Evolutionary conservation across 2,888 invertebrate genomes (phyloP).

Genomic region (Mellilla xanthometata): DNA sequence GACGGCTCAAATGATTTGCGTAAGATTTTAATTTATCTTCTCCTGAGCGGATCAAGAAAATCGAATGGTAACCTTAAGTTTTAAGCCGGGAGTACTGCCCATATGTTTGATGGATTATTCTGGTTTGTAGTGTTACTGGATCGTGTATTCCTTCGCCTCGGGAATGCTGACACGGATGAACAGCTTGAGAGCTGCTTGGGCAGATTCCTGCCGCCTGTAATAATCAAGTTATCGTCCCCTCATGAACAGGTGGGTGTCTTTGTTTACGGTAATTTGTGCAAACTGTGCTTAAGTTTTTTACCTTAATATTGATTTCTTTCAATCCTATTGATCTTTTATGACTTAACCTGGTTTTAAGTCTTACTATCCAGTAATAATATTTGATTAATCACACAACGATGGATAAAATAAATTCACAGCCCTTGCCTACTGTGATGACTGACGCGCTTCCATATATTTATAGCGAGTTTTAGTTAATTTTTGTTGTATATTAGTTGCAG

Average conservation of each 20-base stretch:
- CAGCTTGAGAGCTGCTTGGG: conserved; percentile 91
- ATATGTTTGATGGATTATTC: conserved; percentile 17
- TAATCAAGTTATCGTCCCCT: conserved; percentile 94
- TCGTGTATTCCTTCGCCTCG: conserved; percentile 93
- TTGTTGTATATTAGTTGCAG: too few relatives aligned
- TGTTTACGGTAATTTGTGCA: background rate
- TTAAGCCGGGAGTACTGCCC: conserved; percentile 21
- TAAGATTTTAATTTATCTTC: conserved; percentile 42
- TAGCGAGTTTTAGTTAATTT: too few relatives aligned
- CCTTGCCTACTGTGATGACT: too few relatives aligned
- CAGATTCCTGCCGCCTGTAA: conserved; percentile 92
- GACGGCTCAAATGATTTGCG: conserved; percentile 72
- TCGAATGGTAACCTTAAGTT: conserved; percentile 27
- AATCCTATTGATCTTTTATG: too few relatives aligned
- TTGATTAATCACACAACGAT: too few relatives aligned
- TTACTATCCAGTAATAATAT: too few relatives aligned
- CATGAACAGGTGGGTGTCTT: conserved; percentile 87
- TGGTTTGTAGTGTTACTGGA: conserved; percentile 90
- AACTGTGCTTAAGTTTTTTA: too few relatives aligned
- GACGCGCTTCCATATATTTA: too few relatives aligned
- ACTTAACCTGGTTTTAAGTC: too few relatives aligned
- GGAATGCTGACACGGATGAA: conserved; percentile 94
- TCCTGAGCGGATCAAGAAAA: conserved; percentile 2
- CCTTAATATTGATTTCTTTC: too few relatives aligned
- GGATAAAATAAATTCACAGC: too few relatives aligned